phyloP scores from a whole-genome alignment of 2,797 vertebrate genomes.

The Melanotaenia trifasciata region DNA sequence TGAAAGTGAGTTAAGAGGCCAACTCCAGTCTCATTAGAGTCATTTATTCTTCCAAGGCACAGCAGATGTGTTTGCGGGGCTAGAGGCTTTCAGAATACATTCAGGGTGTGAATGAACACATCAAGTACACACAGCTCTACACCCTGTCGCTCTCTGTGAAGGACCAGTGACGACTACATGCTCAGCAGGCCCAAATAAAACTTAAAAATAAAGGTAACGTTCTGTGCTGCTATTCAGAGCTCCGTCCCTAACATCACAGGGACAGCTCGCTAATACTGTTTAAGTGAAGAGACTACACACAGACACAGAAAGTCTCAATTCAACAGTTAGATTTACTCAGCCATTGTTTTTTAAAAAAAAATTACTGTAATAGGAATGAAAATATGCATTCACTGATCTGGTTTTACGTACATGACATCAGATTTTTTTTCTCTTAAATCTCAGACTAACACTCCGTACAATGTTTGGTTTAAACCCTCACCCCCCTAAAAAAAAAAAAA shows the following conservation, averaged over 20 bases:
- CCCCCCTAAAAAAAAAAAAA: constrained; percentile 2
- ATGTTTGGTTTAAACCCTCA: constrained; percentile 15
- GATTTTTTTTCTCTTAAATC: constrained; percentile 3
- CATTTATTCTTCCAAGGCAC: constrained; percentile 87
- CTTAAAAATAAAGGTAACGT: constrained; percentile 37
- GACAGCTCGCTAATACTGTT: constrained; percentile 46
- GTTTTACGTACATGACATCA: constrained; percentile 21
- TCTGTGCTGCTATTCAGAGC: constrained; percentile 43
- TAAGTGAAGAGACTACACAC: constrained; percentile 45
- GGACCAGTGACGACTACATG: constrained; percentile 67
- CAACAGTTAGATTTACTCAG: constrained; percentile 40
- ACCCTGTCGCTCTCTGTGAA: constrained; percentile 66
- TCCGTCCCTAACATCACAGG: constrained; percentile 17
- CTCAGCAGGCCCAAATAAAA: constrained; percentile 59
- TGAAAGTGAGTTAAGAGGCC: constrained; percentile 19
- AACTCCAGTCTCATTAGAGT: constrained; percentile 46
- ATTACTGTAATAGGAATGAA: constrained; percentile 34
- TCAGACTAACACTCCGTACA: constrained; percentile 14
- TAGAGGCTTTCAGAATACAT: constrained; percentile 80
- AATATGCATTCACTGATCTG: constrained; percentile 34
- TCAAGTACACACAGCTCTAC: constrained; percentile 62
- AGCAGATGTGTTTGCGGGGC: constrained; percentile 83
- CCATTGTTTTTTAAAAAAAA: constrained; percentile 20
- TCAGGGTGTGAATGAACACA: constrained; percentile 72
- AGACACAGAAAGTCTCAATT: constrained; percentile 45